phyloP scores from a whole-genome alignment of 2,888 invertebrate species.

The Limnephilus auricula region DNA sequence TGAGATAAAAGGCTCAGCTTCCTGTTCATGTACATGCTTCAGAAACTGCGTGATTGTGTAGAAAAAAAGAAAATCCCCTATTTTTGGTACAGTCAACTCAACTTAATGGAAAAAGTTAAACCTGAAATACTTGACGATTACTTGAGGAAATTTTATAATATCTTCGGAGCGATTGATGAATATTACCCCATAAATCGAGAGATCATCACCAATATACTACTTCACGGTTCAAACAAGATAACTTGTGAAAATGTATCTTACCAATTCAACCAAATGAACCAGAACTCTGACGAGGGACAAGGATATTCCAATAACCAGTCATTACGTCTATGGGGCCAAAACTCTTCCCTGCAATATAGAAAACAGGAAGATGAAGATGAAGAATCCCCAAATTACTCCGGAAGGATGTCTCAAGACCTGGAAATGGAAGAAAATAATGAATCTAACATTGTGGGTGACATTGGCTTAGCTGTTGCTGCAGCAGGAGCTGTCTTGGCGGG shows the following conservation, averaged over 20 bases:
- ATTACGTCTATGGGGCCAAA: not conserved
- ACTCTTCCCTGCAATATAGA: not conserved
- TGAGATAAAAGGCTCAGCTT: constrained; percentile 40
- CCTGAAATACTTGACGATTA: not conserved
- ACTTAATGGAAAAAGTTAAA: constrained; percentile 34
- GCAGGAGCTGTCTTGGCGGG: not conserved
- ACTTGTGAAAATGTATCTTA: not conserved
- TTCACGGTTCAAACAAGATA: not conserved
- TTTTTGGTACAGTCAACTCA: constrained; percentile 34
- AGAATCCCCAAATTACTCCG: not conserved
- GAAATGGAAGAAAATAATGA: not conserved
- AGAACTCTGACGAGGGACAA: not conserved
- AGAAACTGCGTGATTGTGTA: not conserved
- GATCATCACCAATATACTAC: not conserved
- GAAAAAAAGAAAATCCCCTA: constrained; percentile 13
- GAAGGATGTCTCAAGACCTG: not conserved
- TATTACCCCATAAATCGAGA: constrained; percentile 10
- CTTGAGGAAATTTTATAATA: not conserved
- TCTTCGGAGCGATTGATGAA: constrained; percentile 14
- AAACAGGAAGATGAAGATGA: not conserved
- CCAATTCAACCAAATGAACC: not conserved
- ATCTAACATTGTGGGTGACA: no score
- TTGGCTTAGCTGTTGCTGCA: not conserved
- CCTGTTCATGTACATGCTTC: constrained; percentile 44
- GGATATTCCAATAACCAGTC: not conserved